Conservation (phyloP, 2,888 invertebrate genomes). For the Axea sp. region DNA sequence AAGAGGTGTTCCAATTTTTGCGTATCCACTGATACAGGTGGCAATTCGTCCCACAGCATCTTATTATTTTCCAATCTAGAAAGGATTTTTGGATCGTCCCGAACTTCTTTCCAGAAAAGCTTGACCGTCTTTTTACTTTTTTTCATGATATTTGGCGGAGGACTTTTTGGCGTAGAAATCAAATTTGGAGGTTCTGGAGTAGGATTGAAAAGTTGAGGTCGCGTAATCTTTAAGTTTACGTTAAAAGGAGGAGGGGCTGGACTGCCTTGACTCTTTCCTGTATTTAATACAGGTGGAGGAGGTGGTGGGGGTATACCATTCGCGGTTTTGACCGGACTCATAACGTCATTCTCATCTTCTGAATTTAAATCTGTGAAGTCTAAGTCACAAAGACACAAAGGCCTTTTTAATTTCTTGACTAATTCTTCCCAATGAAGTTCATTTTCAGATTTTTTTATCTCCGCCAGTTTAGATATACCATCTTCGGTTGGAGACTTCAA, state of each 20-base stretch:
- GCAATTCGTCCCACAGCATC: constrained; percentile 95
- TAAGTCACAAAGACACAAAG: constrained; percentile 93
- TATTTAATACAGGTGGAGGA: constrained; percentile 84
- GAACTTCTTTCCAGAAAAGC: constrained; percentile 98
- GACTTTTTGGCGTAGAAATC: constrained; percentile 71
- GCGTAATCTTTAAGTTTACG: constrained; percentile 71
- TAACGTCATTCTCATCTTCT: constrained; percentile 91
- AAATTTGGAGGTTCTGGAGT: constrained; percentile 59
- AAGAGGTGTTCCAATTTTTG: constrained; percentile 97
- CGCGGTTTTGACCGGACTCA: constrained; percentile 84
- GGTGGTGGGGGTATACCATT: constrained; percentile 89
- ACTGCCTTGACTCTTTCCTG: constrained; percentile 80
- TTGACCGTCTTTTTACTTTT: constrained; percentile 98
- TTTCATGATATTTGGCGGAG: constrained; percentile 79
- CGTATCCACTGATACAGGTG: constrained; percentile 91
- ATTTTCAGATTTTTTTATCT: constrained; percentile 93
- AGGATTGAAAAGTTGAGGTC: constrained; percentile 2
- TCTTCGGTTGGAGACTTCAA: constrained; percentile 86
- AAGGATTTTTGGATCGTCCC: constrained; percentile 87
- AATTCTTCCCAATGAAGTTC: constrained; percentile 98
- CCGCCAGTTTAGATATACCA: constrained; percentile 83
- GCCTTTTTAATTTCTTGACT: constrained; percentile 86
- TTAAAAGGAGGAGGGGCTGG: constrained; percentile 78
- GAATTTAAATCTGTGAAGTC: constrained; percentile 96
- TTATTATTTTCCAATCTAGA: constrained; percentile 80